Conservation (phyloP, 1,140 invertebrate genomes). For the Zaprionus taronus region DNA sequence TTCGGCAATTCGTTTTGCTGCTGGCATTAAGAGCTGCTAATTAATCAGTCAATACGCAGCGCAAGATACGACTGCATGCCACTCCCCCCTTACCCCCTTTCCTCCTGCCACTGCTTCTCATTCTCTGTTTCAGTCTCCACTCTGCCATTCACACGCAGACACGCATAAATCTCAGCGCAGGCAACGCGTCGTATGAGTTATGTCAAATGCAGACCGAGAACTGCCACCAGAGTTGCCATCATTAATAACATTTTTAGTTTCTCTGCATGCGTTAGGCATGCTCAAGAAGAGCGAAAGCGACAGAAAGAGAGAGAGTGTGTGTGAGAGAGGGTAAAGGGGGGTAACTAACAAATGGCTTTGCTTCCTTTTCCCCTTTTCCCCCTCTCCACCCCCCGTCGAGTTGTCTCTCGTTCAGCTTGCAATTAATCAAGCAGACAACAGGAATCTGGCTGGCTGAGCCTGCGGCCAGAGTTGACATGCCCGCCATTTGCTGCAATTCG, state of each 20-base stretch:
- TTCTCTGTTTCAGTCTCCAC: not conserved
- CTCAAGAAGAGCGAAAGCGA: not conserved
- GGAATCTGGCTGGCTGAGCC: conserved; percentile 61
- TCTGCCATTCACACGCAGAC: conserved; percentile 4
- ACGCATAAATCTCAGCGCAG: conserved; percentile 67
- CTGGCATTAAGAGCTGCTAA: conserved; percentile 70
- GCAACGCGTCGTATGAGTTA: conserved; percentile 75
- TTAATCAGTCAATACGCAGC: conserved; percentile 63
- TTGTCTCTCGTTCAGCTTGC: conserved; percentile 40
- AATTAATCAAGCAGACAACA: conserved; percentile 79
- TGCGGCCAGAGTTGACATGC: conserved; percentile 40
- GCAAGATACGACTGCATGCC: conserved; percentile 13
- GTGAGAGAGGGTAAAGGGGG: not conserved
- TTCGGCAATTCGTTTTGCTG: conserved; percentile 61
- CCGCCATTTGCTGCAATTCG: conserved; percentile 40
- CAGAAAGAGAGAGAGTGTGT: not conserved
- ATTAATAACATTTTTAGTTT: conserved; percentile 80
- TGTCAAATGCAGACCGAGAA: conserved; percentile 74
- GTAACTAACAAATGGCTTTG: conserved; percentile 57
- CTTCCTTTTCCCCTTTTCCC: not conserved
- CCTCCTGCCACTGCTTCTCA: not conserved
- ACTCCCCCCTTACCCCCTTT: not conserved
- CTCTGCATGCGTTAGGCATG: conserved; percentile 37
- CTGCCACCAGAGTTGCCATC: conserved; percentile 54
- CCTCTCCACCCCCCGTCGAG: not conserved